A percentile compares a stretch with the other conserved stretches of the same genome.
Conservation (phyloP, 1,140 invertebrate species). For the Asbolus verrucosus region DNA sequence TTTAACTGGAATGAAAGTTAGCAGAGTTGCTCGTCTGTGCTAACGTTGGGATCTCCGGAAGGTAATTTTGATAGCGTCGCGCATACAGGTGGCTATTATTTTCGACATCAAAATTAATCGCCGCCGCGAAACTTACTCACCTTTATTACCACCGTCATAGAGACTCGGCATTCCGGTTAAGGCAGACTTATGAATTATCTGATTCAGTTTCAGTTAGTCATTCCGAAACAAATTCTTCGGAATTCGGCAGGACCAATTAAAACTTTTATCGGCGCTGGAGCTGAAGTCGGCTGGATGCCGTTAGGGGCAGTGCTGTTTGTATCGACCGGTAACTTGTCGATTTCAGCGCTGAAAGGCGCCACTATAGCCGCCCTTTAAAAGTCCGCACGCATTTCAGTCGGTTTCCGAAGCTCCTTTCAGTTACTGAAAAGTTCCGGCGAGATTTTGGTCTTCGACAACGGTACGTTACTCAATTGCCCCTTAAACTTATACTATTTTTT, state of each 20-base stretch:
- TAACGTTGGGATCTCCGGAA: slow-evolving; percentile 48
- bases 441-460: slow-evolving; percentile 34
- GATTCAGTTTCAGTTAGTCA: too few species aligned
- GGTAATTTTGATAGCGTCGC: slow-evolving; percentile 40
- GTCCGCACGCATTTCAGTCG: slow-evolving; percentile 47
- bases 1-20: slow-evolving; percentile 45
- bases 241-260: too few species aligned
- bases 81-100: background rate
- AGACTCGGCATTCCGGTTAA: background rate
- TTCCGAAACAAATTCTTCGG: too few species aligned
- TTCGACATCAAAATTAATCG: background rate
- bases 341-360: slow-evolving; percentile 45
- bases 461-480: slow-evolving; percentile 18
- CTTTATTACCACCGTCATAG: background rate
- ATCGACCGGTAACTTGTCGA: slow-evolving; percentile 47
- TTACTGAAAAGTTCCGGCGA: slow-evolving; percentile 22
- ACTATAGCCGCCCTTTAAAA: slow-evolving; percentile 48
- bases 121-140: background rate
- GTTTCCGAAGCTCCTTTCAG: slow-evolving; percentile 31
- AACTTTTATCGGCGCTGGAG: too few species aligned
- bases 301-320: slow-evolving; percentile 47
- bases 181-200: too few species aligned
- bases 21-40: slow-evolving; percentile 20
- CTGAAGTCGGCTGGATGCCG: background rate
- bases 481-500: slow-evolving; percentile 21